phyloP scores from a whole-genome alignment of 2,113 vertebrate genomes.

The Colossoma macropomum region DNA sequence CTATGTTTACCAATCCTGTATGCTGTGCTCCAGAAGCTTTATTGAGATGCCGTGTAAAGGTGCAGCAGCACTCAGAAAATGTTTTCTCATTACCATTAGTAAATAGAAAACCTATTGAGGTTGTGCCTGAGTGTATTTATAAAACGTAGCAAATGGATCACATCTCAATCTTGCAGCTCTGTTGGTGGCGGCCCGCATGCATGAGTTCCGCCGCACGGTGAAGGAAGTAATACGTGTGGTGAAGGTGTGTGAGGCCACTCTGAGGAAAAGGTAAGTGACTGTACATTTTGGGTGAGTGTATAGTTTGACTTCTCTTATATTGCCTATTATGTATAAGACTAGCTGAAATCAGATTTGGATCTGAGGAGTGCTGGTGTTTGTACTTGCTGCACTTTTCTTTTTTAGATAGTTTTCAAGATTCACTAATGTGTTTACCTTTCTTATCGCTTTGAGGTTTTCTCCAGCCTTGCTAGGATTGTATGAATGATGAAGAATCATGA shows the following conservation, averaged over 20 bases:
- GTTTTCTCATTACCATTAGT: neutral
- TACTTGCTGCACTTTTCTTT: neutral
- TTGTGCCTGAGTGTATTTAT: constrained; percentile 6
- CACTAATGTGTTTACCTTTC: too few species aligned
- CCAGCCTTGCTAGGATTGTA: neutral
- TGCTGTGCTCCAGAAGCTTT: neutral
- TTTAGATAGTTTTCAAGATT: neutral
- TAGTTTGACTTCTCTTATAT: neutral
- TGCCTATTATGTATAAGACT: neutral
- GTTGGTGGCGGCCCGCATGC: constrained; percentile 96
- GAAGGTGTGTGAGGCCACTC: constrained; percentile 96
- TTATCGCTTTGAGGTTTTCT: neutral
- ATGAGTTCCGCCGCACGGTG: constrained; percentile 94
- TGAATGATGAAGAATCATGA: neutral
- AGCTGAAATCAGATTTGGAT: neutral
- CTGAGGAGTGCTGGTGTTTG: too few species aligned
- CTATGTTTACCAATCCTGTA: neutral
- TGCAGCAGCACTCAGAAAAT: neutral
- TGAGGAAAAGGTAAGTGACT: constrained; percentile 91
- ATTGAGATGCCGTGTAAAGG: neutral
- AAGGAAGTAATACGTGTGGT: constrained; percentile 97
- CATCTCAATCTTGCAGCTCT: constrained; percentile 79
- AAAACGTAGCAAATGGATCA: neutral
- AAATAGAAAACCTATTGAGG: neutral
- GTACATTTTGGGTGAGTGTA: neutral